Evolutionary conservation across 2,797 vertebrate species (phyloP).

Genomic region (Thunnus albacares): DNA sequence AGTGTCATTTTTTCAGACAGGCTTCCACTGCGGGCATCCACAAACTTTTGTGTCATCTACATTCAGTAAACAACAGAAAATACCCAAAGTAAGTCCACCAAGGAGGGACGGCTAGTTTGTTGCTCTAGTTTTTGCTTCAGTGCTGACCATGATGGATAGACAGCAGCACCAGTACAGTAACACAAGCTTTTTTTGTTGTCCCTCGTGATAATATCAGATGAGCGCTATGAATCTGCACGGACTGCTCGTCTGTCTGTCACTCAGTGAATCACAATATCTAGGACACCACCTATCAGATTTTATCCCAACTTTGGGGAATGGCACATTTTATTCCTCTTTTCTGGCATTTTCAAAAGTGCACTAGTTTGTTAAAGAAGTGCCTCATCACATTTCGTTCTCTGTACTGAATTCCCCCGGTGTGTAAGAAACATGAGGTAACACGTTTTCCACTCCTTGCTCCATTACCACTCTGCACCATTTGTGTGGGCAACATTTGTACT

Average conservation of each 20-base stretch:
- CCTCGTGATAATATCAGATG: constrained; percentile 47
- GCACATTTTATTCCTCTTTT: constrained; percentile 11
- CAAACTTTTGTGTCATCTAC: constrained; percentile 57
- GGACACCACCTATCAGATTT: constrained; percentile 37
- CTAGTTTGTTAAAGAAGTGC: constrained; percentile 19
- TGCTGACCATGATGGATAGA: constrained; percentile 57
- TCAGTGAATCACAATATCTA: constrained; percentile 41
- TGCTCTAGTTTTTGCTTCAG: constrained; percentile 30
- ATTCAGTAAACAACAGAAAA: constrained; percentile 53
- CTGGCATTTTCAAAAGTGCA: constrained; percentile 19
- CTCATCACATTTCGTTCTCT: constrained; percentile 17
- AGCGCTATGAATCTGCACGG: constrained; percentile 30
- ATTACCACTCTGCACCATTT: constrained; percentile 60
- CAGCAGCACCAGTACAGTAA: constrained; percentile 36
- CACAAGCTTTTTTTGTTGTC: not conserved
- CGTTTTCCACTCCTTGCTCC: constrained; percentile 50
- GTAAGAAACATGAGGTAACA: constrained; percentile 21
- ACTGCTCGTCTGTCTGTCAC: constrained; percentile 44
- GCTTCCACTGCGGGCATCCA: constrained; percentile 37
- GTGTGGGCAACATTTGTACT: constrained; percentile 21
- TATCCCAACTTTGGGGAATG: constrained; percentile 15
- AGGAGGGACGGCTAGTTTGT: constrained; percentile 17
- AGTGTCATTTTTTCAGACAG: constrained; percentile 58
- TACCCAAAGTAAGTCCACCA: not conserved
- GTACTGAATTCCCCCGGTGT: not conserved